These are phyloP conservation scores for Scotopteryx bipunctaria DNA, from an alignment of 2,888 invertebrate genomes.

Conservation along the genomic window DNA sequence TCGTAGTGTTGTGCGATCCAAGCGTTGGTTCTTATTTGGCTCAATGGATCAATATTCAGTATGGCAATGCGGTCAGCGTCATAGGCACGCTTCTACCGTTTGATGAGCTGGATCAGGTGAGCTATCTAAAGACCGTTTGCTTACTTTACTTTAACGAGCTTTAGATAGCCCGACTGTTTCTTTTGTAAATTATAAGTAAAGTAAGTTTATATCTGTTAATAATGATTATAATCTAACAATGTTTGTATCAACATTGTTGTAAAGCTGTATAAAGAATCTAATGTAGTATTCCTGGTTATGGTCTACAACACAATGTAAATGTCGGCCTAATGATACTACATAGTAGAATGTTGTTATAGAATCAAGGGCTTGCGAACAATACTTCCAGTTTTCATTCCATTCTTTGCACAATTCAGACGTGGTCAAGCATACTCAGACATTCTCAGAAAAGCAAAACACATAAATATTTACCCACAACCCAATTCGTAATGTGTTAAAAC, in stretches of 20 bases:
- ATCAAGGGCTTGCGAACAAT: slow-evolving; percentile 1
- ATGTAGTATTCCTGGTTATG: not conserved
- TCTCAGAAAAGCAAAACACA: not conserved
- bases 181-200: no score
- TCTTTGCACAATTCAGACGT: slow-evolving; percentile 15
- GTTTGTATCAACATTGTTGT: not conserved
- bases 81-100: no score
- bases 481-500: slow-evolving; percentile 42
- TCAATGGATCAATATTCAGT: no score
- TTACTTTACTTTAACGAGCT: no score
- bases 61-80: no score
- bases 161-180: no score
- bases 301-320: not conserved
- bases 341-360: not conserved
- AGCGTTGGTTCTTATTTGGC: no score
- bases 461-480: slow-evolving; percentile 46
- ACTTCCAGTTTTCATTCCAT: not conserved
- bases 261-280: not conserved
- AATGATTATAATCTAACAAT: not conserved
- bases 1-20: no score
- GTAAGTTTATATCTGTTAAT: no score
- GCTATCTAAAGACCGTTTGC: no score
- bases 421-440: slow-evolving; percentile 30
- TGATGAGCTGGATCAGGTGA: no score
- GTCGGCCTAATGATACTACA: no score